These are phyloP conservation scores for Poeciliopsis prolifica DNA, from an alignment of 2,113 vertebrate species.

Conservation along the genomic window DNA sequence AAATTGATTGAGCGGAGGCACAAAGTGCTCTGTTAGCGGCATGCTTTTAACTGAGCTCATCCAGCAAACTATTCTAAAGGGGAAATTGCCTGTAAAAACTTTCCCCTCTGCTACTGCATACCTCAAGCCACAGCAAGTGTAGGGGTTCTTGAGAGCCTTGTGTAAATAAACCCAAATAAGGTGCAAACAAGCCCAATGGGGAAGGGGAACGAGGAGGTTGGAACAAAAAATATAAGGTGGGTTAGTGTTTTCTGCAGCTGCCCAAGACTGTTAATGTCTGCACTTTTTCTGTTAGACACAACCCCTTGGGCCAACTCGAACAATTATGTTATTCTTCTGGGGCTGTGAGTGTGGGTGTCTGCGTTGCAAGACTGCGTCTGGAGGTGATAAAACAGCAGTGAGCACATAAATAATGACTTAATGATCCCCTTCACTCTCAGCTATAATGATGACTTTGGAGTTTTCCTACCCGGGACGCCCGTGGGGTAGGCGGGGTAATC, in stretches of 20 bases:
- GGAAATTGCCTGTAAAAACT: conserved; percentile 65
- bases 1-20: conserved; percentile 18
- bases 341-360: conserved; percentile 61
- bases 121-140: conserved; percentile 28
- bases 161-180: conserved; percentile 68
- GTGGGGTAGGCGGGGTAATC: conserved; percentile 17
- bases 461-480: conserved; percentile 51
- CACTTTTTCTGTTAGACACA: conserved; percentile 62
- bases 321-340: conserved; percentile 72
- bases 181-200: conserved; percentile 55
- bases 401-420: conserved; percentile 80
- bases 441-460: conserved; percentile 71
- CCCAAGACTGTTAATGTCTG: conserved; percentile 64
- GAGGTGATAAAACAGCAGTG: conserved; percentile 75
- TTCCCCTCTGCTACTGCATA: conserved; percentile 19
- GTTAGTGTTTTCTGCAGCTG: conserved; percentile 38
- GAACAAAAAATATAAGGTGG: background rate
- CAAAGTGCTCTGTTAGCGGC: conserved; percentile 27
- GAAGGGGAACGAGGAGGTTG: background rate
- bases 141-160: conserved; percentile 23
- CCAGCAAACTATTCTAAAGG: conserved; percentile 51
- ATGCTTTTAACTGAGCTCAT: conserved; percentile 31
- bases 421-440: conserved; percentile 72
- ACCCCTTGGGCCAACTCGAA: conserved; percentile 56
- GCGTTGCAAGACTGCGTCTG: conserved; percentile 60